These are phyloP conservation scores for Oligia strigilis DNA, from an alignment of 2,888 invertebrate species.

Conservation along the genomic window DNA sequence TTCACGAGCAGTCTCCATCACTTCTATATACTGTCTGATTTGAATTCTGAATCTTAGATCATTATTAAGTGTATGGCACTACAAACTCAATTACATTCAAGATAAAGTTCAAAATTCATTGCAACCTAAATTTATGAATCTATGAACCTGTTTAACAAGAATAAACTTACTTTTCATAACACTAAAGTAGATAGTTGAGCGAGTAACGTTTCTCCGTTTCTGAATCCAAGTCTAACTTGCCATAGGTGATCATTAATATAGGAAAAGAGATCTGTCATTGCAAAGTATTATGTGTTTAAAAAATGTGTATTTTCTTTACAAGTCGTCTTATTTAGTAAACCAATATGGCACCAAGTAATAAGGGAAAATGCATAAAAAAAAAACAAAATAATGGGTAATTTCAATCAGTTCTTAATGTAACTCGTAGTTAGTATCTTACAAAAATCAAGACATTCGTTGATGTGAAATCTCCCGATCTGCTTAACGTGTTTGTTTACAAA, in stretches of 20 bases:
- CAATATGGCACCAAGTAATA: background rate
- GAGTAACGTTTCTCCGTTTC: conserved; percentile 2
- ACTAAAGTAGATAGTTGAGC: background rate
- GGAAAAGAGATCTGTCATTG: conserved; percentile 27
- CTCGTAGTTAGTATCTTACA: background rate
- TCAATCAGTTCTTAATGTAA: background rate
- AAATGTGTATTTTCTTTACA: conserved; percentile 8
- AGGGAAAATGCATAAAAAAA: accelerated
- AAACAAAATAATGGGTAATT: background rate
- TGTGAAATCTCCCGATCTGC: background rate
- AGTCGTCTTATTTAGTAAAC: background rate
- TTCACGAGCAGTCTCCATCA: conserved; percentile 34
- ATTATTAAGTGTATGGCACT: background rate
- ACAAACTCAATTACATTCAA: background rate
- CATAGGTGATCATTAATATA: conserved; percentile 18
- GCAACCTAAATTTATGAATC: too few species aligned
- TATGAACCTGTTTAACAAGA: background rate
- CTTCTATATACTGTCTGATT: conserved; percentile 10
- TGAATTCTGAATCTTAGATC: conserved; percentile 1
- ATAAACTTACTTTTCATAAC: background rate
- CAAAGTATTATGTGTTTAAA: conserved; percentile 6
- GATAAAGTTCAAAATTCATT: background rate
- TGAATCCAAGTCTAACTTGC: conserved; percentile 2
- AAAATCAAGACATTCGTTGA: background rate
- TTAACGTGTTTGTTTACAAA: conserved; percentile 27